phyloP scores from a whole-genome alignment of 1,140 invertebrate species.

The Musca vetustissima region DNA sequence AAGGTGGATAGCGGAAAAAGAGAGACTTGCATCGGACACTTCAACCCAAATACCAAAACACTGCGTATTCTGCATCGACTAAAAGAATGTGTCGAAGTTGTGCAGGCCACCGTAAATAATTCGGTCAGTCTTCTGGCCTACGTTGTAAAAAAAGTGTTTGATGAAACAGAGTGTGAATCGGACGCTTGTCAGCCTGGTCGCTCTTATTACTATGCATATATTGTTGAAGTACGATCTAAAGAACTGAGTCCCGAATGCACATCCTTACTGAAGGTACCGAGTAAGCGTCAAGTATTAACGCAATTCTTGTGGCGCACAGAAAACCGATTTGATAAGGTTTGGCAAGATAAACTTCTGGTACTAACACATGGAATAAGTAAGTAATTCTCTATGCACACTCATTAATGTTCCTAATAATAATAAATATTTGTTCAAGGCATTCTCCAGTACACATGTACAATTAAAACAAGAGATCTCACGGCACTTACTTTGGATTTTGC shows the following conservation, averaged over 20 bases:
- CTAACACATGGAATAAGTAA: constrained; percentile 78
- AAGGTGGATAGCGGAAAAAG: constrained; percentile 49
- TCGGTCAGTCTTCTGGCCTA: constrained; percentile 67
- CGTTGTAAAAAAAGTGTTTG: constrained; percentile 59
- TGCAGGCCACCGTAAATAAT: constrained; percentile 78
- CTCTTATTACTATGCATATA: constrained; percentile 60
- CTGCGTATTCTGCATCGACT: constrained; percentile 67
- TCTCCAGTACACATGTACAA: constrained; percentile 42
- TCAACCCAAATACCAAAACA: constrained; percentile 60
- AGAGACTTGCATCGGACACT: constrained; percentile 43
- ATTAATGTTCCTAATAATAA: no score
- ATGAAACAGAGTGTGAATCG: background rate
- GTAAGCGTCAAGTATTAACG: constrained; percentile 68
- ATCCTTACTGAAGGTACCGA: constrained; percentile 55
- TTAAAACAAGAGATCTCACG: constrained; percentile 38
- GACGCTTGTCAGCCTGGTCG: background rate
- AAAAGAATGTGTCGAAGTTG: constrained; percentile 63
- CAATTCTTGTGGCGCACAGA: constrained; percentile 78
- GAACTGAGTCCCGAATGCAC: constrained; percentile 55
- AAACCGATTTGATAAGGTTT: constrained; percentile 60
- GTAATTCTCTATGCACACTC: background rate
- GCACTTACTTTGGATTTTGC: constrained; percentile 55
- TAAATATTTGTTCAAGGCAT: constrained; percentile 38
- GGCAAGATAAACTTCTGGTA: constrained; percentile 70
- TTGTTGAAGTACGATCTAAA: constrained; percentile 62